phyloP scores from a whole-genome alignment of 1,140 invertebrate genomes.

The Drosophila elegans region DNA sequence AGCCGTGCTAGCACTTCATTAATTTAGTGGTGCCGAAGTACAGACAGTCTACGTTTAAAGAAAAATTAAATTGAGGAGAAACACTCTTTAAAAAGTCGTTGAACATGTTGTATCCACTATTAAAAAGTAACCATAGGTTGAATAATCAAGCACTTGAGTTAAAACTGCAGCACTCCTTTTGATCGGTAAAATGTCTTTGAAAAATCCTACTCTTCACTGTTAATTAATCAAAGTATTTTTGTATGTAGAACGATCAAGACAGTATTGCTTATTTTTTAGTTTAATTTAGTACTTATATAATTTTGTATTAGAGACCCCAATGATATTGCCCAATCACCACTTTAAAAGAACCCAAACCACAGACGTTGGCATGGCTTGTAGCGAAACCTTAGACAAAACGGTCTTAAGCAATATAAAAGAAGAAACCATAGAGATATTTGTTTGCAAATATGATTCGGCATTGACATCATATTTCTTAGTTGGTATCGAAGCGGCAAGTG shows the following conservation, averaged over 20 bases:
- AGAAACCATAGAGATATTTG: not conserved
- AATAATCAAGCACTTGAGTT: no score
- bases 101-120: no score
- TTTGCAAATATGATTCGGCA: constrained; percentile 15
- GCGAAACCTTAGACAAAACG: not conserved
- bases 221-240: no score
- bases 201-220: no score
- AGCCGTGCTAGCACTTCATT: constrained; percentile 31
- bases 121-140: no score
- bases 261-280: no score
- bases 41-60: not conserved
- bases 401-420: not conserved
- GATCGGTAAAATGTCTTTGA: no score
- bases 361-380: not conserved
- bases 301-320: not conserved
- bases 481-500: constrained; percentile 21
- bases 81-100: no score
- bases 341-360: not conserved
- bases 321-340: not conserved
- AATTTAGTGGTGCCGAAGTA: not conserved
- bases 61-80: not conserved
- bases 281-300: no score
- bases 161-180: no score
- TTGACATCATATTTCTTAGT: constrained; percentile 32
- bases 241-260: no score